phyloP scores from a whole-genome alignment of 2,888 invertebrate species.

The Augochlorella aurata region DNA sequence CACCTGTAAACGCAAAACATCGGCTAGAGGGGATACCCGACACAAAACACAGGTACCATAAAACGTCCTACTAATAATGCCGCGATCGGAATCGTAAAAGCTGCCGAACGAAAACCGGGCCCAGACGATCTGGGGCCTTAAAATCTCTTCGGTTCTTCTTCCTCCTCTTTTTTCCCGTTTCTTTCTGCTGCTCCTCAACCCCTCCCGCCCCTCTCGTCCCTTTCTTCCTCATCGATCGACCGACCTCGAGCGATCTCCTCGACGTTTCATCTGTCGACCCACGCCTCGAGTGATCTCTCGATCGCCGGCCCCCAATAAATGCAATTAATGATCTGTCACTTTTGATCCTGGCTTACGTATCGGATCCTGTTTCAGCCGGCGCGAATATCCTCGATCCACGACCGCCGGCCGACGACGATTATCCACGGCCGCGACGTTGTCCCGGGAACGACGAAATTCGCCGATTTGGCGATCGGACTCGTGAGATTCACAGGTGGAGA shows the following conservation, averaged over 20 bases:
- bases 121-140: constrained; percentile 54
- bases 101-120: constrained; percentile 65
- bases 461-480: background rate
- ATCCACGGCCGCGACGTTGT: background rate
- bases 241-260: constrained; percentile 64
- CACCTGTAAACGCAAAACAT: constrained; percentile 64
- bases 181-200: background rate
- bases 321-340: constrained; percentile 74
- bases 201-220: constrained; percentile 35
- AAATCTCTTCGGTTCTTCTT: constrained; percentile 22
- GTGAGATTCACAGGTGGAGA: background rate
- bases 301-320: constrained; percentile 64
- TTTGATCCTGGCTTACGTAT: constrained; percentile 72
- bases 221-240: constrained; percentile 32
- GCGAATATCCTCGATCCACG: background rate
- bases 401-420: background rate
- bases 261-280: constrained; percentile 66
- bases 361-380: constrained; percentile 54
- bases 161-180: constrained; percentile 4
- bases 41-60: constrained; percentile 64
- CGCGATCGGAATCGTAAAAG: constrained; percentile 78
- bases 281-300: constrained; percentile 59
- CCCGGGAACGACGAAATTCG: constrained; percentile 16
- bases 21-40: constrained; percentile 36
- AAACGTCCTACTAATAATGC: constrained; percentile 79